Percentiles rank a stretch among this genome's conserved stretches.
Conservation (phyloP, 2,113 vertebrate genomes). For the Erythrolamprus reginae region DNA sequence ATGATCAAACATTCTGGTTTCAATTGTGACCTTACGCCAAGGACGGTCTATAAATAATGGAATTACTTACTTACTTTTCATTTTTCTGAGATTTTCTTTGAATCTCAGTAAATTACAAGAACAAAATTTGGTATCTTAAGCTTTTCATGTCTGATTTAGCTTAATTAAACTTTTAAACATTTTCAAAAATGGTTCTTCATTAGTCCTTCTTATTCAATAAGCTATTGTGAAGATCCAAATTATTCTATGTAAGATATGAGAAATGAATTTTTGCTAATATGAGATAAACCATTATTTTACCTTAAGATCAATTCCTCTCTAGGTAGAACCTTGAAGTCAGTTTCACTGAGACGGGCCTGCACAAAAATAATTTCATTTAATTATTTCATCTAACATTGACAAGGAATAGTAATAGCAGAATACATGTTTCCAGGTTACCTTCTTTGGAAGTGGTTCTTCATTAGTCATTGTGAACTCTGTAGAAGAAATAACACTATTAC, state of each 20-base stretch:
- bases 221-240: not conserved
- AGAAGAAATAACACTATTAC: constrained; percentile 18
- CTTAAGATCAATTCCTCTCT: constrained; percentile 92
- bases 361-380: constrained; percentile 30
- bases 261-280: not conserved
- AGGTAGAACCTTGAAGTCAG: constrained; percentile 95
- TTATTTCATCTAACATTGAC: not conserved
- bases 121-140: not conserved
- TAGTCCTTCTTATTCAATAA: not conserved
- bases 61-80: not conserved
- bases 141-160: too few relatives aligned
- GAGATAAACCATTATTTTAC: constrained; percentile 63
- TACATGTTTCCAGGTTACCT: constrained; percentile 73
- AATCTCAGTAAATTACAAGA: not conserved
- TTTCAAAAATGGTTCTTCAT: not conserved
- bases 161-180: not conserved
- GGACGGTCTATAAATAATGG: not conserved
- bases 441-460: constrained; percentile 98
- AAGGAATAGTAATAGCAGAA: not conserved
- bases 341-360: constrained; percentile 96
- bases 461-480: constrained; percentile 93
- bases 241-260: not conserved
- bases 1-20: not conserved
- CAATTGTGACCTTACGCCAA: not conserved
- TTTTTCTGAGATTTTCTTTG: not conserved